Base-by-base conservation (phyloP, 2,113 vertebrate species). In the Theristicus caerulescens region DNA sequence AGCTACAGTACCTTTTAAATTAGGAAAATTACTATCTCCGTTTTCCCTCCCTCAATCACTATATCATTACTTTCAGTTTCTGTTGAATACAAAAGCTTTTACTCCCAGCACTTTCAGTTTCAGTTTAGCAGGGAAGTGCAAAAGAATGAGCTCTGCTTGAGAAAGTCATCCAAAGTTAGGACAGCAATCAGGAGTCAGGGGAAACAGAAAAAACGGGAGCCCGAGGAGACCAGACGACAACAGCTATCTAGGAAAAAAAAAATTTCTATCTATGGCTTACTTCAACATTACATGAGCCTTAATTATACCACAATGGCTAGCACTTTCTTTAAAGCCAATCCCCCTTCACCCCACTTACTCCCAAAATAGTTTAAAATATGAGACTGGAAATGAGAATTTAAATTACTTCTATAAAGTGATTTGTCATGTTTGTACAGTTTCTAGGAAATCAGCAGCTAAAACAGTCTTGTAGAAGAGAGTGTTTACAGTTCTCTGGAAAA, bases 101-200 rank as follows among this genome's bases (percentile, higher is more conserved):
- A 71, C 38, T 42, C 13, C 24, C 46, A 77, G 44, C 26, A 91
- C 81, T 96, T 96, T 96, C 95, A 69, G 93, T 96, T 97, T 97
- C 94, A 80, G 61, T 96, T 96, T 77, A 77, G 58, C 36, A 70
- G 36, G 74, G 25, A 93, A 46, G 70, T 54, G 40, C 58, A 76
- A 55, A 89, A 95, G 13, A 86, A 72, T n/a, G 27, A 70, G 18
- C 34, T 73, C 29, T 70, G 54, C 79, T 85, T 77, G 52, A 82
- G 61, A 91, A 92, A 94, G 44, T 69, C n/a, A 91, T 72, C n/a
- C 17, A 31, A 74, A 96, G 21, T 77, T 51, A 89, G 55, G 62
- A 54, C 25, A 82, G 66, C 14, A 70, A 91, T 24, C 57, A 65
- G 13, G 24, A 89, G 18, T 26, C 29, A 62, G 31, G 10, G 26